Base-by-base conservation (phyloP, 2,113 vertebrate species). In the Mastomys natalensis region DNA sequence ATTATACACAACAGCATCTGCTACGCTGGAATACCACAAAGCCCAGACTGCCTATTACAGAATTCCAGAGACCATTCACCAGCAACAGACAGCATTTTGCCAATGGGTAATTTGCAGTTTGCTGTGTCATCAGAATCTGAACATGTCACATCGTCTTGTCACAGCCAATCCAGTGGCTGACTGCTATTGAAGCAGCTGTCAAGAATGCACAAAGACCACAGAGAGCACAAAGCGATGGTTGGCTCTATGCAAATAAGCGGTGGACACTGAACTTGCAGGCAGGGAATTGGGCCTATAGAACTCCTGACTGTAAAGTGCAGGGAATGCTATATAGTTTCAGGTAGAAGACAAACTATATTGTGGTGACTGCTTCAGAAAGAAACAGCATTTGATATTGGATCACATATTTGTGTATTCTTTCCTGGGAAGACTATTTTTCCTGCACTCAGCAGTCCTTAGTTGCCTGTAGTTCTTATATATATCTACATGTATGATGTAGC, bases 1-100 rank as follows among this genome's bases (percentile, higher is more conserved):
- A 86, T 94, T 92, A 72, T 26, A 62, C 82, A 96, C 87, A 96
- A 48, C 92, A 96, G 96, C 96, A 97, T 97, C 97, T 97, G 95
- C 88, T 87, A 40, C 40, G 43, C 95, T 91, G 58, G 84, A 89
- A 85, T 26, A 84, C 82, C 21, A 93, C 87, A 86, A 80, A 81
- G 82, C 92, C 94, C 80, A 97, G 72, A 87, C 60, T 91, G 48
- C 93, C 93, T n/a, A 3, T 95, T 24, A 19, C 55, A 4, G 66
- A 95, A 97, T 96, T 62, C 96, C 85, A 48, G 96, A 94, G 90
- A 81, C 92, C 90, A 86, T 95, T 91, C 74, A 87, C 93, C 31
- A 92, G 87, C 91, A 43, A 55, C 80, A 93, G 97, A 80, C 86
- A 89, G 84, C 0, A 1, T 97, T 98, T 96, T 97, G 93, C 95